Conservation (phyloP, 1,140 invertebrate species). For the Macrocentrus cingulum region DNA sequence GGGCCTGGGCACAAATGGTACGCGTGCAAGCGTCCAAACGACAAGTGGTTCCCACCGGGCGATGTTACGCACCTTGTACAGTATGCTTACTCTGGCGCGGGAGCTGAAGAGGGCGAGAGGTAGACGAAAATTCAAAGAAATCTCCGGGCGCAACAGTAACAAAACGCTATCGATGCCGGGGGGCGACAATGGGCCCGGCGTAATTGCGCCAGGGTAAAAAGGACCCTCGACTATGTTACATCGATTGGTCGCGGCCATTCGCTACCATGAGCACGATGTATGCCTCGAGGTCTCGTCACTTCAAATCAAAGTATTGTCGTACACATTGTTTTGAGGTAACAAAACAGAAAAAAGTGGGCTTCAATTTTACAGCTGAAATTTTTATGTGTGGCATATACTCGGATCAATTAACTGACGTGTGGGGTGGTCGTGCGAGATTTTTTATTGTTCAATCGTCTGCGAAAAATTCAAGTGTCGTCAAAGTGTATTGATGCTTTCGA, state of each 20-base stretch:
- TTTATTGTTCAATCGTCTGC: conserved; percentile 17
- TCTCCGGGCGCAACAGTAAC: conserved; percentile 51
- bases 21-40: conserved; percentile 30
- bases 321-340: conserved; percentile 59
- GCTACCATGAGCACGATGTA: conserved; percentile 31
- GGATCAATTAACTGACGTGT: conserved; percentile 48
- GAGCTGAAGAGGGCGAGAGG: conserved; percentile 16
- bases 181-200: conserved; percentile 36
- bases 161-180: conserved; percentile 50
- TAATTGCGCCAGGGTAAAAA: conserved; percentile 54
- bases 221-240: conserved; percentile 55
- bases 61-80: conserved; percentile 41
- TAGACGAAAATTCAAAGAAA: conserved; percentile 26
- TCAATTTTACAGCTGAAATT: conserved; percentile 37
- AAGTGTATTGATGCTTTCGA: conserved; percentile 19
- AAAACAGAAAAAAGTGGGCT: conserved; percentile 55
- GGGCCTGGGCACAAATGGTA: conserved; percentile 23
- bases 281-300: conserved; percentile 29
- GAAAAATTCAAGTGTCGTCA: conserved; percentile 3
- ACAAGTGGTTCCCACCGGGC: conserved; percentile 57
- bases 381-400: not conserved
- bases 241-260: conserved; percentile 52
- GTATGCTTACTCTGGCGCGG: too few relatives aligned
- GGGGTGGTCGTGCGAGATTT: conserved; percentile 1
- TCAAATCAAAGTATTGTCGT: conserved; percentile 49